These are phyloP conservation scores for Arctopsyche grandis DNA, from an alignment of 1,140 invertebrate species.

Conservation along the genomic window DNA sequence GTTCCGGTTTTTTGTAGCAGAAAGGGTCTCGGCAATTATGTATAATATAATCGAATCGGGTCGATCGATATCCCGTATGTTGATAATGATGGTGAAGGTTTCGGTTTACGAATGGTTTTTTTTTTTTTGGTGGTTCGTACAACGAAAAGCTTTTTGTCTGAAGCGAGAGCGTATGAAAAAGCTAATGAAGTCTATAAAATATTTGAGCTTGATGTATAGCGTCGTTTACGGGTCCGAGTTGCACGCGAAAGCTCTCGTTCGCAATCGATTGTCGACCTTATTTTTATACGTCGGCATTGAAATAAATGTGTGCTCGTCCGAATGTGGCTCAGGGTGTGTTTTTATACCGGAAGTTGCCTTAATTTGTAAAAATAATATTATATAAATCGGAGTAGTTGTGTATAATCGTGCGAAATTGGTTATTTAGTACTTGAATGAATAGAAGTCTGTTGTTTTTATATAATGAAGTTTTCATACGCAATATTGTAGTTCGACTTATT, in stretches of 20 bases:
- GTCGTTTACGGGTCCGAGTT: not conserved
- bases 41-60: not conserved
- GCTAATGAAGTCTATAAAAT: slow-evolving; percentile 8
- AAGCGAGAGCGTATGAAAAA: not conserved
- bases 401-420: too few relatives aligned
- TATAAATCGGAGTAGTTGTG: too few relatives aligned
- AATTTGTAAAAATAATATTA: too few relatives aligned
- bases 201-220: not conserved
- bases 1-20: not conserved
- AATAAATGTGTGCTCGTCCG: not conserved
- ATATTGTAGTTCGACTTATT: too few relatives aligned
- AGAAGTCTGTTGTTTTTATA: too few relatives aligned
- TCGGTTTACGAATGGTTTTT: not conserved
- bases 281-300: not conserved
- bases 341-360: too few relatives aligned
- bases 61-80: too few relatives aligned
- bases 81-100: not conserved
- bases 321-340: too few relatives aligned
- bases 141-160: not conserved
- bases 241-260: not conserved
- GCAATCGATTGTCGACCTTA: slow-evolving; percentile 7
- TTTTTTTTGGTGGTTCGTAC: not conserved
- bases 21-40: not conserved
- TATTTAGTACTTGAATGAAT: too few relatives aligned
- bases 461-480: too few relatives aligned